Percentiles rank a stretch among this genome's conserved stretches.
phyloP scores from a whole-genome alignment of 1,140 invertebrate genomes.

The Monochamus saltuarius region DNA sequence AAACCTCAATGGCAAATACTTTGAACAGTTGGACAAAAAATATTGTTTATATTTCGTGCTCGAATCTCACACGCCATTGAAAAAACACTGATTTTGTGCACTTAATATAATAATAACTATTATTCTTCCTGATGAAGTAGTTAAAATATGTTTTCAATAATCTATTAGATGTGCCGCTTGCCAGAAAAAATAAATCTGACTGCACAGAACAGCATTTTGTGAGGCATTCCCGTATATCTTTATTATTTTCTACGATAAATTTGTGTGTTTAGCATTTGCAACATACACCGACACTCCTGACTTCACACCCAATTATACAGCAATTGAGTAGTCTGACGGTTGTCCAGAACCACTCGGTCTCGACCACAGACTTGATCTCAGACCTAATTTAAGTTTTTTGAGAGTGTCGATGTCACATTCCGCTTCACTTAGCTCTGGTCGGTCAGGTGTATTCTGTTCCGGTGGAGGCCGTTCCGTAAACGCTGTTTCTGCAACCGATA shows the following conservation, averaged over 20 bases:
- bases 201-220: too few relatives aligned
- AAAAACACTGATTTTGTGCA: too few relatives aligned
- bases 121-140: too few relatives aligned
- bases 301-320: conserved; percentile 55
- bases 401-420: conserved; percentile 76
- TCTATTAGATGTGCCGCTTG: too few relatives aligned
- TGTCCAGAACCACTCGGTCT: conserved; percentile 59
- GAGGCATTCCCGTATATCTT: too few relatives aligned
- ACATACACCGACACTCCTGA: neutral
- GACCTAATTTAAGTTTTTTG: conserved; percentile 71
- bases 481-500: conserved; percentile 62
- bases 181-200: too few relatives aligned
- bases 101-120: too few relatives aligned
- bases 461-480: conserved; percentile 52
- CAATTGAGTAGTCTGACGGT: conserved; percentile 67
- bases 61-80: too few relatives aligned
- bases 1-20: too few relatives aligned
- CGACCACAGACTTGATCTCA: conserved; percentile 72
- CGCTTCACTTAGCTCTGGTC: conserved; percentile 65
- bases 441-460: conserved; percentile 46
- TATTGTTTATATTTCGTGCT: too few relatives aligned
- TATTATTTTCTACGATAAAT: neutral
- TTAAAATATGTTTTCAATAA: too few relatives aligned
- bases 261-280: neutral
- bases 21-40: too few relatives aligned